phyloP scores from a whole-genome alignment of 2,113 vertebrate species.

The Pao palembangensis region DNA sequence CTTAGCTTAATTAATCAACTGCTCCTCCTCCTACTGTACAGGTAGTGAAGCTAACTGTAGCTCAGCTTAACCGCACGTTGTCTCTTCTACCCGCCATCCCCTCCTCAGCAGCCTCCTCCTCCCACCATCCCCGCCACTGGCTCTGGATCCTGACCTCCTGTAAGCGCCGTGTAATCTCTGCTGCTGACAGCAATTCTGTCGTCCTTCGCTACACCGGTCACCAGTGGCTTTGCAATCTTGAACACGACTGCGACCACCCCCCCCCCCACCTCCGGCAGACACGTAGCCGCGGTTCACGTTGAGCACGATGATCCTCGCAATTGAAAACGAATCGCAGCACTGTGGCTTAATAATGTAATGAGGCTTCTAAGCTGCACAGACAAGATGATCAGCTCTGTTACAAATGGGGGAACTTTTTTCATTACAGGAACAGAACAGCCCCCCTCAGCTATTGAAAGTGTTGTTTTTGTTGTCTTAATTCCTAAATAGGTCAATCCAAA shows the following conservation, averaged over 20 bases:
- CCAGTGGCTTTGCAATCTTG: not conserved
- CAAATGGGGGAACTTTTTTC: slow-evolving; percentile 65
- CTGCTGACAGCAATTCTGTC: not conserved
- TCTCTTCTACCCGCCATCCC: too few species aligned
- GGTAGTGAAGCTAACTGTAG: too few species aligned
- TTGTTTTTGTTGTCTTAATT: slow-evolving; percentile 17
- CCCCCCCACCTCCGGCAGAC: too few species aligned
- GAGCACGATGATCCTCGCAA: slow-evolving; percentile 26
- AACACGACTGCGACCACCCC: too few species aligned
- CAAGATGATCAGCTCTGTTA: slow-evolving; percentile 67
- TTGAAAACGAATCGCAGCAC: slow-evolving; percentile 63
- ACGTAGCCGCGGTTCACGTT: too few species aligned
- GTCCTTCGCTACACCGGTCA: not conserved
- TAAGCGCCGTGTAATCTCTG: not conserved
- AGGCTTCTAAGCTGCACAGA: slow-evolving; percentile 63
- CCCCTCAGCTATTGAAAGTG: not conserved
- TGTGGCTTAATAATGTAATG: slow-evolving; percentile 65
- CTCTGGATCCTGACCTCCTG: not conserved
- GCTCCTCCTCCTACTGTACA: too few species aligned
- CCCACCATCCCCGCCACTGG: not conserved
- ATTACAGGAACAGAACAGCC: slow-evolving; percentile 43
- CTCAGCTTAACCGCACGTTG: too few species aligned
- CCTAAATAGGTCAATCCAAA: slow-evolving; percentile 64
- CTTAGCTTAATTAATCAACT: too few species aligned
- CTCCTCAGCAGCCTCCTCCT: too few species aligned